These are phyloP conservation scores for Anolis carolinensis DNA, from an alignment of 2,113 vertebrate genomes.

Conservation along the genomic window DNA sequence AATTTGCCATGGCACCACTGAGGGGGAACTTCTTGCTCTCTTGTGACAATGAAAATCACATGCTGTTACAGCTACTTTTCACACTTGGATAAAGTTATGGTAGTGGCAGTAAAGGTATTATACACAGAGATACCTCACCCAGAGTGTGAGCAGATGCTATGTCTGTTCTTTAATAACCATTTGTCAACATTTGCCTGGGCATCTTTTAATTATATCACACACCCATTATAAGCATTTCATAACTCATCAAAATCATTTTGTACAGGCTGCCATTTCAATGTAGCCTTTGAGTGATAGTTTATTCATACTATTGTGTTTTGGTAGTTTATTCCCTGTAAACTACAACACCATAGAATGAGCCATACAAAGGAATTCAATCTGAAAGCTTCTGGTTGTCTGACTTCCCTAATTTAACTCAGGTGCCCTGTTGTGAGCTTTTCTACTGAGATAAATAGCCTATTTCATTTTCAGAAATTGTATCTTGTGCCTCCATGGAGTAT, in stretches of 20 bases:
- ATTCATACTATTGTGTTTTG: not conserved
- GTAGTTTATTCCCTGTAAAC: not conserved
- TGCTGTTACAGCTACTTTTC: too few species aligned
- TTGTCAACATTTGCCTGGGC: not conserved
- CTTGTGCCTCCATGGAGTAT: slow-evolving; percentile 6
- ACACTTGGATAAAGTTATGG: too few species aligned
- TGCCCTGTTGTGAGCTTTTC: slow-evolving; percentile 19
- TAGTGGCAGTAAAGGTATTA: too few species aligned
- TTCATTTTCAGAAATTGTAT: slow-evolving; percentile 24
- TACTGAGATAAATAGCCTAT: slow-evolving; percentile 20
- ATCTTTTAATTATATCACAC: not conserved
- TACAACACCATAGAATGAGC: not conserved
- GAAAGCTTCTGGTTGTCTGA: slow-evolving; percentile 26
- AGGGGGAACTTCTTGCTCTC: too few species aligned
- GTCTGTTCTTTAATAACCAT: not conserved
- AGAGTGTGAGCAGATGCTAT: too few species aligned
- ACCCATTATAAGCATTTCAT: not conserved
- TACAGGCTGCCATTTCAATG: not conserved
- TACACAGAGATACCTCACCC: too few species aligned
- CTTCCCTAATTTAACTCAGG: slow-evolving; percentile 21
- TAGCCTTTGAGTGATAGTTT: not conserved
- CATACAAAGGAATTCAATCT: slow-evolving; percentile 5
- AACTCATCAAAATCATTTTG: not conserved
- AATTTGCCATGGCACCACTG: too few species aligned
- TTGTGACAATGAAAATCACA: too few species aligned